Percentiles rank a stretch among this genome's conserved stretches.
phyloP scores from a whole-genome alignment of 2,797 vertebrate species.

The Mus spretus region DNA sequence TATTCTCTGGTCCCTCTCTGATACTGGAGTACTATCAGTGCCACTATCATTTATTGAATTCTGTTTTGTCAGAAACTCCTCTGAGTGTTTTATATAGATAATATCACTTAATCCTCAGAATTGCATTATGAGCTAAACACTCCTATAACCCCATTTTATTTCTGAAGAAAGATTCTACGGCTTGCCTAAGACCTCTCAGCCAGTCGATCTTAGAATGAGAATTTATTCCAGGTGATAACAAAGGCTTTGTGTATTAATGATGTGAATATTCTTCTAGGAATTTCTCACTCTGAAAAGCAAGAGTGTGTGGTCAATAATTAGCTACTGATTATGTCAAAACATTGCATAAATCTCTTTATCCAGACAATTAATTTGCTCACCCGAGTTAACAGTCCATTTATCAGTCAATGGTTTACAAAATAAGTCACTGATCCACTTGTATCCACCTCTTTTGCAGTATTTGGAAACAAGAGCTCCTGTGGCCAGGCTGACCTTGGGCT shows the following conservation, averaged over 20 bases:
- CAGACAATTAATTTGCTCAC: neutral
- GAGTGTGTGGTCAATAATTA: neutral
- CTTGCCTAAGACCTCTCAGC: neutral
- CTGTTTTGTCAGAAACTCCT: neutral
- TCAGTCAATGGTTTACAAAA: neutral
- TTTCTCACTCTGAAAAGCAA: neutral
- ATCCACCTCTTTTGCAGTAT: neutral
- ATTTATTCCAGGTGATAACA: neutral
- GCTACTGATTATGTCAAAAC: neutral
- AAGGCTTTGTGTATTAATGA: neutral
- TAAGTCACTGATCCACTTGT: neutral
- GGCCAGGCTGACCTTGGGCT: neutral
- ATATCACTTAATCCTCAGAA: neutral
- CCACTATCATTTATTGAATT: neutral
- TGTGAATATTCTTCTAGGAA: neutral
- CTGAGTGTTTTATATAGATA: neutral
- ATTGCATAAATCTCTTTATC: neutral
- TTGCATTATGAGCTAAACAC: neutral
- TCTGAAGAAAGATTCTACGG: neutral
- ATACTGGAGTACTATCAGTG: neutral
- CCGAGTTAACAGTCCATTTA: neutral
- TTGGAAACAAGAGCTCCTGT: neutral
- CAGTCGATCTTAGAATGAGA: neutral
- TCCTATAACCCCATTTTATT: neutral
- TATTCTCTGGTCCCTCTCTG: neutral